Evolutionary conservation across 2,113 vertebrate genomes (phyloP).

Genomic region (western clawed frog (Xenopus tropicalis)): DNA sequence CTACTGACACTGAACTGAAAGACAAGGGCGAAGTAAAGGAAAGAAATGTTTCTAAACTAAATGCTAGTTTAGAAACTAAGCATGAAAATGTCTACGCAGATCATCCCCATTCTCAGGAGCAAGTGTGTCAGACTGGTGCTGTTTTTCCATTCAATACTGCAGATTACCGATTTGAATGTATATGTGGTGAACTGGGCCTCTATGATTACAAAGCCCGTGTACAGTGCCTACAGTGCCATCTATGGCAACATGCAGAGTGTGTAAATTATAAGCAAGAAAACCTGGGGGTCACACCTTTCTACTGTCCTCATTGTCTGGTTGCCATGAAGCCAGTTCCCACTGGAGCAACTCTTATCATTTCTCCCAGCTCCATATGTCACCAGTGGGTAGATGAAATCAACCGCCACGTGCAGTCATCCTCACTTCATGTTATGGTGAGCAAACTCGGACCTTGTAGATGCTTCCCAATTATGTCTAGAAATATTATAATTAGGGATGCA

Average conservation of each 20-base stretch:
- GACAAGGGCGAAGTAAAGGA: conserved; percentile 11
- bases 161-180: conserved; percentile 91
- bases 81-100: conserved; percentile 9
- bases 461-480: background rate
- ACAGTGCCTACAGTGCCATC: conserved; percentile 89
- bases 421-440: conserved; percentile 86
- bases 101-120: conserved; percentile 38
- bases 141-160: conserved; percentile 73
- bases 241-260: conserved; percentile 95
- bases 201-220: conserved; percentile 88
- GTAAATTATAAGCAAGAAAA: conserved; percentile 94
- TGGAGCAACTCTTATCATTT: conserved; percentile 93
- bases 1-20: conserved; percentile 44
- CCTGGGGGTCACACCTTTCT: conserved; percentile 83
- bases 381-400: conserved; percentile 99
- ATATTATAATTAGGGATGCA: background rate
- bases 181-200: conserved; percentile 87
- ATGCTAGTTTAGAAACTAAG: conserved; percentile 29
- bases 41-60: conserved; percentile 6
- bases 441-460: background rate
- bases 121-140: conserved; percentile 51
- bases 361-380: conserved; percentile 95
- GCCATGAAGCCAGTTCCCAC: conserved; percentile 93
- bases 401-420: conserved; percentile 85
- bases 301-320: conserved; percentile 95